Evolutionary conservation across 2,888 invertebrate genomes (phyloP).

Genomic region (Noctua fimbriata): DNA sequence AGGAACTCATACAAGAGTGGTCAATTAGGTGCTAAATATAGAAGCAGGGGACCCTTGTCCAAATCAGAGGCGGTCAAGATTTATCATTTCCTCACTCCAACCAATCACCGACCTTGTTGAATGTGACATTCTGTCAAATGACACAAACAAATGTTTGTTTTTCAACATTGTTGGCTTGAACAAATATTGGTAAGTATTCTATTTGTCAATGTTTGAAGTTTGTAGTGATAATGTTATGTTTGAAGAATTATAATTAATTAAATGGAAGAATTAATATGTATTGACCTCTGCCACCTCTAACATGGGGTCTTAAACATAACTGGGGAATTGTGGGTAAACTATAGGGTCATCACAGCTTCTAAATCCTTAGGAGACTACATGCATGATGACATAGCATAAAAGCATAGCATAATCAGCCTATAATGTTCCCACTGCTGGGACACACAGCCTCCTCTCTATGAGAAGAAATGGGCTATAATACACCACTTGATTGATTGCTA

Average conservation of each 20-base stretch:
- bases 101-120: conserved; percentile 56
- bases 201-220: background rate
- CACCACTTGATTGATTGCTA: too few species aligned
- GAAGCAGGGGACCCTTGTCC: conserved; percentile 65
- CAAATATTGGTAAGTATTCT: conserved; percentile 7
- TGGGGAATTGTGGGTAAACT: background rate
- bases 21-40: conserved; percentile 74
- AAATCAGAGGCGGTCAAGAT: conserved; percentile 69
- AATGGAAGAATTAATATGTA: too few species aligned
- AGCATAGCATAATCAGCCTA: too few species aligned
- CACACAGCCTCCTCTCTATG: too few species aligned
- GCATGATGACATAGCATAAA: too few species aligned
- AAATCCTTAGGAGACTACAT: background rate
- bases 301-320: background rate
- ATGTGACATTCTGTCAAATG: conserved; percentile 2
- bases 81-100: conserved; percentile 71
- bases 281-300: background rate
- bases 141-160: conserved; percentile 19
- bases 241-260: background rate
- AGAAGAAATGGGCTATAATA: too few species aligned
- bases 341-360: background rate
- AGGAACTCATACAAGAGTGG: conserved; percentile 29
- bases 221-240: background rate
- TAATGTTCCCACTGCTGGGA: too few species aligned
- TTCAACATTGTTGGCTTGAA: background rate